Conservation (phyloP, 2,113 vertebrate species). For the Neolamprologus sp. region DNA sequence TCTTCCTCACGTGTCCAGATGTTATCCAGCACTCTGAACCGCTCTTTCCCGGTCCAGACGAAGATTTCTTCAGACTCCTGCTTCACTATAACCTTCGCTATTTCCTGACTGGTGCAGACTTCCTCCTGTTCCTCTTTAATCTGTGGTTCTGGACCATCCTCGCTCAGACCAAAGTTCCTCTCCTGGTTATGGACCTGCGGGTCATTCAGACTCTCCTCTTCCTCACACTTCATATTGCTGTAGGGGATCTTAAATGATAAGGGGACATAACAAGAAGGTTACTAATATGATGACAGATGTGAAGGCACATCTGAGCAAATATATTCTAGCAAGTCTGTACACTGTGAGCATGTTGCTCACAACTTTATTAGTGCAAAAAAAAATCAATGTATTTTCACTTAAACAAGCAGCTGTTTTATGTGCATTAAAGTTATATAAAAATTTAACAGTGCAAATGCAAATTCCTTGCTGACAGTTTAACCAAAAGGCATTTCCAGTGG, state of each 20-base stretch:
- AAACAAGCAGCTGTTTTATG: too few relatives aligned
- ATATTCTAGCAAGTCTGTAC: accelerated
- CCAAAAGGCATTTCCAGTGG: neutral
- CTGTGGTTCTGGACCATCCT: neutral
- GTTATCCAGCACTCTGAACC: neutral
- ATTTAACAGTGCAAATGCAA: too few relatives aligned
- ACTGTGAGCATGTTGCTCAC: neutral
- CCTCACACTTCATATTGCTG: neutral
- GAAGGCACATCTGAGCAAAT: neutral
- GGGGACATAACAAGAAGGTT: neutral
- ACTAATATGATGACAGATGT: neutral
- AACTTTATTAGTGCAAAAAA: neutral
- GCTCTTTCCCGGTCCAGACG: neutral
- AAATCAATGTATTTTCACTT: too few relatives aligned
- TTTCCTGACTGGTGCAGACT: neutral
- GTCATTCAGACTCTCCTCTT: neutral
- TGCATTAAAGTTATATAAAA: too few relatives aligned
- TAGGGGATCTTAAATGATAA: neutral
- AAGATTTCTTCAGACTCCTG: neutral
- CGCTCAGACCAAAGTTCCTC: neutral
- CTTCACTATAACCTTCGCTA: neutral
- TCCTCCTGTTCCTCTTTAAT: neutral
- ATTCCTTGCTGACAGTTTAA: too few relatives aligned
- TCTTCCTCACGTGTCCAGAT: neutral
- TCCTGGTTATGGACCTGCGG: neutral